Percentiles rank a stretch among this genome's conserved stretches.
Evolutionary conservation across 2,797 vertebrate species (phyloP).

Genomic region (Sarcophilus harrisii): DNA sequence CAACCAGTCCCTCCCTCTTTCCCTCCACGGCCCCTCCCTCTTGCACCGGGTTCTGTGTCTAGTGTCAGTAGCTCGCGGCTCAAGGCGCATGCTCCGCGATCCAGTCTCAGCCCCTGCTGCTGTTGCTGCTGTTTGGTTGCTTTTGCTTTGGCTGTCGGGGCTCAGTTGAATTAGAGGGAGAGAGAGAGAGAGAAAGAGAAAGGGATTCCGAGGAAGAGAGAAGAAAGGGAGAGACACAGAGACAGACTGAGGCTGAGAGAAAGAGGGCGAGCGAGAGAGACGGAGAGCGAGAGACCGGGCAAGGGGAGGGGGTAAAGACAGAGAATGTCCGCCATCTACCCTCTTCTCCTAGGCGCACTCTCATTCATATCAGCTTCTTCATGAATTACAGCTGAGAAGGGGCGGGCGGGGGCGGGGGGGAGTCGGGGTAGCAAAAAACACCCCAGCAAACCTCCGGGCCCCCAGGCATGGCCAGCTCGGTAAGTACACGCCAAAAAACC

Average conservation of each 20-base stretch:
- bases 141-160: conserved; percentile 79
- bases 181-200: conserved; percentile 19
- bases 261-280: background rate
- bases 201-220: conserved; percentile 3
- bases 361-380: conserved; percentile 86
- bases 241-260: conserved; percentile 58
- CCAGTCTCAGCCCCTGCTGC: conserved; percentile 87
- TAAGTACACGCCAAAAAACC: conserved; percentile 87
- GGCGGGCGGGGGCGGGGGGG: conserved; percentile 70
- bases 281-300: background rate
- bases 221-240: conserved; percentile 68
- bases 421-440: conserved; percentile 80
- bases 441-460: conserved; percentile 85
- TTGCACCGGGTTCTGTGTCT: conserved; percentile 72
- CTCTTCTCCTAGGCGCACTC: conserved; percentile 83
- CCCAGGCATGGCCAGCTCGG: conserved; percentile 95
- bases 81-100: conserved; percentile 89
- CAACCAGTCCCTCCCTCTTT: conserved; percentile 73
- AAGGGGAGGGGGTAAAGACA: conserved; percentile 66
- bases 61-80: conserved; percentile 75
- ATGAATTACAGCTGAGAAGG: conserved; percentile 90
- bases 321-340: conserved; percentile 91
- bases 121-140: conserved; percentile 74
- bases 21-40: conserved; percentile 60
- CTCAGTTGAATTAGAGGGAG: conserved; percentile 87